Base-by-base conservation (phyloP, 2,797 vertebrate species). In the Gouania willdenowi region DNA sequence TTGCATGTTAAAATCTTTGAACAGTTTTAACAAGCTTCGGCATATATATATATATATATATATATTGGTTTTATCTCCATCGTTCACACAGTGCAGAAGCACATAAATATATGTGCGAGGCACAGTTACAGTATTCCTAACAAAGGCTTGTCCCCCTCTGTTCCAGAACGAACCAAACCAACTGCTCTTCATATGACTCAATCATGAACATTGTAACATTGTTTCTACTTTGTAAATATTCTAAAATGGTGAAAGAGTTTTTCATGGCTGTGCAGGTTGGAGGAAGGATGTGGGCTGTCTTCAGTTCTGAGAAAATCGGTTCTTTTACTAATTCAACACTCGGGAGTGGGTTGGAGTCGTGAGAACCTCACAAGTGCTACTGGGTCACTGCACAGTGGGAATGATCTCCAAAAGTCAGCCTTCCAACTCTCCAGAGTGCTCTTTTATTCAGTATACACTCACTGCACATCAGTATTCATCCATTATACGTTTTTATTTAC, bases 341-440 rank as follows among this genome's bases (percentile, higher is more conserved):
- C 3, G 3, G 41, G 26, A 25, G 62, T 55, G 41, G 53, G 57
- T n/a, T 30, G 28, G 22, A 53, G 50, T 37, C 21, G 7, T 63
- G 45, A 52, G 46, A 59, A 36, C 25, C 5, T 37, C 6, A 15
- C 8, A 0, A 4, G 41, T 46, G 31, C 9, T 31, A 55, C 2
- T 2, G 1, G 10, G 27, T 29, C 14, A 29, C 12, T 16, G 14
- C 27, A 16, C 13, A 15, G 7, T 14, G 26, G 12, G 26, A 5
- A 27, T 14, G 12, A 14, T 3, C 6, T 14, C 4, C 6, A 26
- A 26, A 11, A 3, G 3, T 14, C 12, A 6, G 25, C 12, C 25
- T 27, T 7, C 13, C 11, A 27, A 26, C n/a, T n/a, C n/a, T n/a
- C n/a, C n/a, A n/a, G n/a, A n/a, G n/a, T n/a, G n/a, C n/a, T n/a